Base-by-base conservation (phyloP, 2,888 invertebrate species). In the Seladonia tumulorum region DNA sequence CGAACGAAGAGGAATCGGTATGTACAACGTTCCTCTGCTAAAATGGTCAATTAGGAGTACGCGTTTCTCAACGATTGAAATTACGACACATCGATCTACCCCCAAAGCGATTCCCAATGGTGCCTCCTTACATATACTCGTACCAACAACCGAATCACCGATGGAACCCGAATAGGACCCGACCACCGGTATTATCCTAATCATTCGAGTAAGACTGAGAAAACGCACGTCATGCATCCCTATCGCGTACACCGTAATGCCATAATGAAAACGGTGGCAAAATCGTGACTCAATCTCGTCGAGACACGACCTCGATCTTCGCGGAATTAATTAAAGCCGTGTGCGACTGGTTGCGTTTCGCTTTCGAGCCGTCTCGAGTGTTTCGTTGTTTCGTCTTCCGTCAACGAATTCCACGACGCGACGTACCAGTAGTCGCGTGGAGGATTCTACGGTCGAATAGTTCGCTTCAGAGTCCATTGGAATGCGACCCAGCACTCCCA, bases 401-500 rank as follows among this genome's bases (percentile, higher is more conserved):
- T 57, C 57, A 12, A 57, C 57, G 57, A 57, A n/a, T 57, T n/a
- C 12, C n/a, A 22, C 53, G 8, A 16, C n/a, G 53, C 22, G 53
- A 57, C n/a, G n/a, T 57, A n/a, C n/a, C 57, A n/a, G n/a, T 57
- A n/a, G 57, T 57, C 4, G 57, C 57, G n/a, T n/a, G 12, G 57
- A n/a, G n/a, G 57, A 57, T 57, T n/a, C n/a, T 57, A 57, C 57
- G 57, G 57, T n/a, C 22, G 57, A 57, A n/a, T 4, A n/a, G 57
- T 8, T 53, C 53, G 53, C 53, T 22, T 3, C 57, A 8, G 57
- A n/a, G 57, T 57, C 57, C 12, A 57, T n/a, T 12, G 57, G 57
- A n/a, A 57, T 57, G 57, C 57, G 57, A 57, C 57, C 57, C 57
- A 57, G n/a, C 57, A 57, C 57, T n/a, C 57, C 57, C 57, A 57